phyloP scores from a whole-genome alignment of 2,113 vertebrate genomes.

The Callionymus lyra region DNA sequence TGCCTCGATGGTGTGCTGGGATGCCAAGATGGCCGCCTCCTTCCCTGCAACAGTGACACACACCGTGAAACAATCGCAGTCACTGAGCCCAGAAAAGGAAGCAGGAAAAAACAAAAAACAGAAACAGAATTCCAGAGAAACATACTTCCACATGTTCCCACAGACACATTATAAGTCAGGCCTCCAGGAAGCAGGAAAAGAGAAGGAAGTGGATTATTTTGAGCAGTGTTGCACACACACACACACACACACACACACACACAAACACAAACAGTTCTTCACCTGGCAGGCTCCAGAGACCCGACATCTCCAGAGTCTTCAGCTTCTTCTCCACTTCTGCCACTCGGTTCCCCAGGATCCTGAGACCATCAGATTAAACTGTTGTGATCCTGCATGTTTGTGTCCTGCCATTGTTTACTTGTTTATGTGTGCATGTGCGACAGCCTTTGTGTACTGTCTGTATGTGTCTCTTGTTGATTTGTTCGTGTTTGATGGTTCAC shows the following conservation, averaged over 20 bases:
- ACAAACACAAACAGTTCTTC: background rate
- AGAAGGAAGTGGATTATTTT: slow-evolving; percentile 18
- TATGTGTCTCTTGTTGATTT: too few relatives aligned
- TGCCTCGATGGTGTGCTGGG: slow-evolving; percentile 13
- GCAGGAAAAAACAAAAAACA: background rate
- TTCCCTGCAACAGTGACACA: slow-evolving; percentile 33
- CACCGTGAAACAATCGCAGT: background rate
- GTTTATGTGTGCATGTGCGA: too few relatives aligned
- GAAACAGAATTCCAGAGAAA: slow-evolving; percentile 35
- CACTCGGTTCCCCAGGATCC: slow-evolving; percentile 90
- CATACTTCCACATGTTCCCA: slow-evolving; percentile 90
- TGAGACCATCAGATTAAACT: slow-evolving; percentile 25
- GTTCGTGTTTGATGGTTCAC: too few relatives aligned
- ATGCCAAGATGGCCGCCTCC: slow-evolving; percentile 29
- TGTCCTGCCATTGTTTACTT: too few relatives aligned
- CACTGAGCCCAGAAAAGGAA: background rate
- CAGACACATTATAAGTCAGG: slow-evolving; percentile 92
- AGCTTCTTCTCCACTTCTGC: slow-evolving; percentile 92
- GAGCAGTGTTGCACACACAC: too few relatives aligned
- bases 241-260: too few relatives aligned
- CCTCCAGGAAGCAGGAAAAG: slow-evolving; percentile 75
- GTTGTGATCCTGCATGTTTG: too few relatives aligned
- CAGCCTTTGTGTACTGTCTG: too few relatives aligned
- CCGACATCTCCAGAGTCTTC: slow-evolving; percentile 88
- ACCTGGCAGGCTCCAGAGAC: slow-evolving; percentile 97